Evolutionary conservation across 2,797 vertebrate species (phyloP).

Genomic region (Trematomus bernacchii): DNA sequence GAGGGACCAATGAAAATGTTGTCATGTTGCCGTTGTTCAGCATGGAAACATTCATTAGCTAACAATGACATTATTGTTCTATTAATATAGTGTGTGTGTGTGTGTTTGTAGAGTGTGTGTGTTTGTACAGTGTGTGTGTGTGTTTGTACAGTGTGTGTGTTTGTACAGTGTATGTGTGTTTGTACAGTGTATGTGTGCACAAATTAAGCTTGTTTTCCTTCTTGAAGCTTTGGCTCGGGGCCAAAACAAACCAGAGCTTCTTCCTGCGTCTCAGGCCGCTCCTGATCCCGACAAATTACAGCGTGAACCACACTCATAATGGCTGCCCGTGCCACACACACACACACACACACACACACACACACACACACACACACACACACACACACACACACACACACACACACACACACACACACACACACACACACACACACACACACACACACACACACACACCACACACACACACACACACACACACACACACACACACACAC

Average conservation of each 20-base stretch:
- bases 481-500: neutral
- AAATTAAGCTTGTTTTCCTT: conserved; percentile 68
- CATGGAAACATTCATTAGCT: too few species aligned
- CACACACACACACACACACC: too few species aligned
- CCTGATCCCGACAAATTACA: conserved; percentile 45
- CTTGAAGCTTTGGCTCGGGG: conserved; percentile 70
- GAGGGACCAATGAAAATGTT: too few species aligned
- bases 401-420: too few species aligned
- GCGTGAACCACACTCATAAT: neutral
- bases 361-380: neutral
- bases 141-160: neutral
- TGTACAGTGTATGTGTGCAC: neutral
- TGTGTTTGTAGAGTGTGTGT: conserved; percentile 9
- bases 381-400: too few species aligned
- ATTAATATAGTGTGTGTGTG: neutral
- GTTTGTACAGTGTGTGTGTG: too few species aligned
- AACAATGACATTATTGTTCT: too few species aligned
- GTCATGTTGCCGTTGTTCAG: too few species aligned
- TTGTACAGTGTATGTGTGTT: neutral
- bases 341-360: too few species aligned
- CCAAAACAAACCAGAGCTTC: conserved; percentile 84
- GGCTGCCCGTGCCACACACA: too few species aligned
- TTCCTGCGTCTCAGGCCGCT: conserved; percentile 81
- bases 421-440: too few species aligned
- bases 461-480: neutral